Evolutionary conservation across 2,888 invertebrate genomes (phyloP), one percentile per base, ranked within the genome.

Genomic region (Taphrorychus bicolor): DNA sequence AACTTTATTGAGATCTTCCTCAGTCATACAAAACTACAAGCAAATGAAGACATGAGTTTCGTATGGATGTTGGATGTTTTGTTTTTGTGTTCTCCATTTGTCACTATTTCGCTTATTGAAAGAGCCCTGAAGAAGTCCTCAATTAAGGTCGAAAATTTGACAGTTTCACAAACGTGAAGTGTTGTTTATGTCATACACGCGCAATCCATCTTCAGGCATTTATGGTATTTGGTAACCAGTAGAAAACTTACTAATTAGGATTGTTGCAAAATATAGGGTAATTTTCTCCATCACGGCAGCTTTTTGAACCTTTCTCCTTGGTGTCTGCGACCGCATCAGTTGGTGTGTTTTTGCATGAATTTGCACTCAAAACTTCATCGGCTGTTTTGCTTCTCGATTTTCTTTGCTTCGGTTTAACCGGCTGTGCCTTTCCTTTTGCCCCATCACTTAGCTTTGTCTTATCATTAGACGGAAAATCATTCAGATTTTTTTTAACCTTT

Each of bases 211-310:
- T 7, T 9, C 11, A 32, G 32, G 3, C 1, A 32, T 9, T 32
- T 11, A 9, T 32, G 3, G 11, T 3, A 9, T 3, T 32, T 32
- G 1, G 11, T 32, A 7, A 32, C 7, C 32, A 51, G 5, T n/a
- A 16, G 5, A 18, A 16, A 19, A 62, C 62, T 62, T 54, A 62
- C 62, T 62, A 62, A 21, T 54, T 54, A 9, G 48, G 62, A 56
- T 62, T 62, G 5, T 21, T 62, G 48, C 56, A 54, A 23, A 62
- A 54, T 5, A 19, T 23, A 14, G 16, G 5, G 5, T 32, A 21
- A n/a, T 7, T 45, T 45, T 7, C 45, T 45, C 17, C 5, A 14
- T 45, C 45, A 14, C 5, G n/a, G n/a, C n/a, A 9, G 16, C 17
- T 56, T 56, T 3, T 32, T 32, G 32, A 32, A 32, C 3, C 32